A percentile compares a stretch with the other conserved stretches of the same genome.
phyloP scores from a whole-genome alignment of 2,797 vertebrate species.

The Melanotaenia maccullochi region DNA sequence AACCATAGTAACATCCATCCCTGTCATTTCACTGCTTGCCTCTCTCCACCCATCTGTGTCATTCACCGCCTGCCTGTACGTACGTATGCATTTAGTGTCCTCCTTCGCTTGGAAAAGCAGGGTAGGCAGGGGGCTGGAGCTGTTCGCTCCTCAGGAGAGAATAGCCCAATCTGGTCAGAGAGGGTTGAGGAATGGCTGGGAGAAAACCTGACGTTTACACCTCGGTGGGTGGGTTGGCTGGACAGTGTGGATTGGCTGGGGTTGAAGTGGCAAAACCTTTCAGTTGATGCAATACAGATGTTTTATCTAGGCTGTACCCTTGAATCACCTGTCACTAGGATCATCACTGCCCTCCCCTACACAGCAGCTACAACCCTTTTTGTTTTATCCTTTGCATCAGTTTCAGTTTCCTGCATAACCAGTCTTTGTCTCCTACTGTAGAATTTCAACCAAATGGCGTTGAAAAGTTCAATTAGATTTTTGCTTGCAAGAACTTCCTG shows the following conservation, averaged over 20 bases:
- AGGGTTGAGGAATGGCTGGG: conserved; percentile 52
- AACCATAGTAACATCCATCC: conserved; percentile 69
- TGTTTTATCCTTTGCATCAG: neutral
- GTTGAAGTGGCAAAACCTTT: conserved; percentile 25
- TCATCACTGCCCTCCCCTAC: conserved; percentile 12
- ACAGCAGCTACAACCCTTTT: conserved; percentile 11
- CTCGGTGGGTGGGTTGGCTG: conserved; percentile 64
- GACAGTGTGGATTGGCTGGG: conserved; percentile 31
- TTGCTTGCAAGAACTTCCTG: conserved; percentile 35
- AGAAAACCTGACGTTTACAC: conserved; percentile 66
- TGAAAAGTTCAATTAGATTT: conserved; percentile 8
- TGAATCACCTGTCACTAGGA: conserved; percentile 20
- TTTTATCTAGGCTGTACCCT: conserved; percentile 23
- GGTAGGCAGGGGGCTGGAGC: conserved; percentile 48
- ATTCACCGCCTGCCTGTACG: conserved; percentile 65
- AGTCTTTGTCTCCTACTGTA: neutral
- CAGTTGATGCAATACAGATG: conserved; percentile 16
- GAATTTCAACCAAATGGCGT: conserved; percentile 1
- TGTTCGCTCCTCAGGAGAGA: conserved; percentile 29
- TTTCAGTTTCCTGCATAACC: conserved; percentile 27
- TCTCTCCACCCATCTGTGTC: conserved; percentile 59
- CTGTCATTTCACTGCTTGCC: conserved; percentile 77
- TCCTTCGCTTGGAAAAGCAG: conserved; percentile 78
- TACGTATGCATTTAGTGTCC: conserved; percentile 74
- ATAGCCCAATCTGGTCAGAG: conserved; percentile 43